Evolutionary conservation across 2,888 invertebrate genomes (phyloP).

Genomic region (Saturnia pavonia): DNA sequence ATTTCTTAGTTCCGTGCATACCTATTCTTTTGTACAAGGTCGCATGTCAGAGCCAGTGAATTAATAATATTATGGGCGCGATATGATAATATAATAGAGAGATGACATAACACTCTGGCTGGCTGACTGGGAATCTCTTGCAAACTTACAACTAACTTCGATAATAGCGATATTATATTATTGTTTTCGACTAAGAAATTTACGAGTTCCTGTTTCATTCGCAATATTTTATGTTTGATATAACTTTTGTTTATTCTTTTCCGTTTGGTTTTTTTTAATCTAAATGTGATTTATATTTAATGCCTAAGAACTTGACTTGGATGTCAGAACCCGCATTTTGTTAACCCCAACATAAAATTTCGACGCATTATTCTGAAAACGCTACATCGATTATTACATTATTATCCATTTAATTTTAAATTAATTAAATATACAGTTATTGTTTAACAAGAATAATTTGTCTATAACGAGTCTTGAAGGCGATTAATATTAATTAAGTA

Average conservation of each 20-base stretch:
- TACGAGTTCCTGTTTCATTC: background rate
- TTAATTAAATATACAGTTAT: too few relatives aligned
- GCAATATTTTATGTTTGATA: background rate
- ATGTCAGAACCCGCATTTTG: too few relatives aligned
- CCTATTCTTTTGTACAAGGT: background rate
- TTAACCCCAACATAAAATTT: too few relatives aligned
- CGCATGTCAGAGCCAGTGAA: background rate
- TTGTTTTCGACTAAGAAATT: constrained; percentile 1
- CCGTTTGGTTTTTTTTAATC: background rate
- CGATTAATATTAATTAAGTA: too few relatives aligned
- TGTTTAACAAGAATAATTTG: too few relatives aligned
- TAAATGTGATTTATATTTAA: too few relatives aligned
- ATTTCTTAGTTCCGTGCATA: background rate
- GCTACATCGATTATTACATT: too few relatives aligned
- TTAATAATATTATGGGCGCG: background rate
- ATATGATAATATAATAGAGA: constrained; percentile 7
- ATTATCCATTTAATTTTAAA: too few relatives aligned
- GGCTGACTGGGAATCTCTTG: background rate
- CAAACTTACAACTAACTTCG: constrained; percentile 4
- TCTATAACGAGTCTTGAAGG: too few relatives aligned
- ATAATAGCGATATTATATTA: background rate
- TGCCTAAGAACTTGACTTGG: too few relatives aligned
- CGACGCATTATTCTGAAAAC: too few relatives aligned
- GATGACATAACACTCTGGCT: background rate
- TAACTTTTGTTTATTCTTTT: background rate